A percentile compares a stretch with the other conserved stretches of the same genome.
These are phyloP conservation scores for Ctenomys sociabilis DNA, from an alignment of 2,113 vertebrate species.

Conservation along the genomic window DNA sequence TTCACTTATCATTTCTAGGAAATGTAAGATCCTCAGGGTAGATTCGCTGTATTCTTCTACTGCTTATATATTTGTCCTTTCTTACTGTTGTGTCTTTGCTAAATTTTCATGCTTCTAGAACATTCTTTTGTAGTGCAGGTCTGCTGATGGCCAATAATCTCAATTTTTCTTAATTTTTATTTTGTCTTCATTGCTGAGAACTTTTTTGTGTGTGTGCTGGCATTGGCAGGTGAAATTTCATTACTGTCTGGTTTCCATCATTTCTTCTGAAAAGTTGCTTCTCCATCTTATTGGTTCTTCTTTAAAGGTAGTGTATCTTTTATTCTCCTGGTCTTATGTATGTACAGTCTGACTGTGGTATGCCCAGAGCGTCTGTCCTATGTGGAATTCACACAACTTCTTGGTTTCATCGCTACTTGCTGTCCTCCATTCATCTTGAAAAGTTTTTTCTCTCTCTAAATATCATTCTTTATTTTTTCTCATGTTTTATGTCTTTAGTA, in stretches of 20 bases:
- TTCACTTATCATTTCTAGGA: neutral
- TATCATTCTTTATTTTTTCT: neutral
- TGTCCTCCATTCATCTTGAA: neutral
- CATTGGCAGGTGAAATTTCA: neutral
- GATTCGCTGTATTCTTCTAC: neutral
- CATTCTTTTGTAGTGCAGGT: neutral
- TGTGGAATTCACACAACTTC: neutral
- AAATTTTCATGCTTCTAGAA: conserved; percentile 4
- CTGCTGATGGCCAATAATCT: neutral
- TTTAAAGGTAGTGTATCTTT: neutral
- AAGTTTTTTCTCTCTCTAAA: neutral
- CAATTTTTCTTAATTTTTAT: conserved; percentile 9
- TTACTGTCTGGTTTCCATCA: neutral
- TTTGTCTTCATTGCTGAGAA: neutral
- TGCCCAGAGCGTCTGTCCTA: neutral
- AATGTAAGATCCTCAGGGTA: neutral
- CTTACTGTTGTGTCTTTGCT: neutral
- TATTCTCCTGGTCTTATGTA: neutral
- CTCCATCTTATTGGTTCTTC: neutral
- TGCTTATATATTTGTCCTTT: neutral
- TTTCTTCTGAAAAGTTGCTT: conserved; percentile 7
- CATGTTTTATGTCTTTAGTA: too few relatives aligned
- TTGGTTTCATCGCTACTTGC: neutral
- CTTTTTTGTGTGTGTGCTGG: neutral
- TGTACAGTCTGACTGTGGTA: neutral